Conservation (phyloP, 2,888 invertebrate genomes). For the Hyalella azteca region DNA sequence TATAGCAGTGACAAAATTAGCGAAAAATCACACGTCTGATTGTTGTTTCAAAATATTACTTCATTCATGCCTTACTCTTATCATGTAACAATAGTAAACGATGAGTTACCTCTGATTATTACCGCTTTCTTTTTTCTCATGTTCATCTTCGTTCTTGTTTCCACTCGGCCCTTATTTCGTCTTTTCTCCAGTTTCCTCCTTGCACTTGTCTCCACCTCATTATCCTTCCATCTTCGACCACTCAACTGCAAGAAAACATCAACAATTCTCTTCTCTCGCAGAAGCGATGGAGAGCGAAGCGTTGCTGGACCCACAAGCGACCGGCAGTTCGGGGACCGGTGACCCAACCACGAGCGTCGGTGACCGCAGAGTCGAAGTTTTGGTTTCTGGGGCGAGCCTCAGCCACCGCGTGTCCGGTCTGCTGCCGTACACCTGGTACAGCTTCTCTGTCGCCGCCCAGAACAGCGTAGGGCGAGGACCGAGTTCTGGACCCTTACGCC, state of each 20-base stretch:
- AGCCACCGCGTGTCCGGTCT: slow-evolving; percentile 44
- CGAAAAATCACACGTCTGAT: no score
- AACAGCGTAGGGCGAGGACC: slow-evolving; percentile 48
- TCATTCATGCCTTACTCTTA: no score
- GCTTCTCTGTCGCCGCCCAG: slow-evolving; percentile 47
- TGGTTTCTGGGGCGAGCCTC: slow-evolving; percentile 40
- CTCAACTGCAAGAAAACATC: neutral
- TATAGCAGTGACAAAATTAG: no score
- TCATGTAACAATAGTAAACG: no score
- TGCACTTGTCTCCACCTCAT: neutral
- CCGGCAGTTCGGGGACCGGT: neutral
- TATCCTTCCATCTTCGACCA: neutral
- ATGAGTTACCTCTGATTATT: neutral
- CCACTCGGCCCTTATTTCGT: neutral
- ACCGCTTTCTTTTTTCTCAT: neutral
- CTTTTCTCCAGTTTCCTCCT: neutral
- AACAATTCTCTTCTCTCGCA: neutral
- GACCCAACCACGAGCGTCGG: neutral
- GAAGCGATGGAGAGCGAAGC: neutral
- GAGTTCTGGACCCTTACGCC: slow-evolving; percentile 43
- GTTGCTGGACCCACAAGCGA: neutral
- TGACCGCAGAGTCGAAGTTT: slow-evolving; percentile 29
- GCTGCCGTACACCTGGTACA: slow-evolving; percentile 51
- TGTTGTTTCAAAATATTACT: no score
- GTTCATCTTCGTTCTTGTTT: neutral